Evolutionary conservation across 2,113 vertebrate genomes (phyloP).

Genomic region (Chaetodon trifascialis): DNA sequence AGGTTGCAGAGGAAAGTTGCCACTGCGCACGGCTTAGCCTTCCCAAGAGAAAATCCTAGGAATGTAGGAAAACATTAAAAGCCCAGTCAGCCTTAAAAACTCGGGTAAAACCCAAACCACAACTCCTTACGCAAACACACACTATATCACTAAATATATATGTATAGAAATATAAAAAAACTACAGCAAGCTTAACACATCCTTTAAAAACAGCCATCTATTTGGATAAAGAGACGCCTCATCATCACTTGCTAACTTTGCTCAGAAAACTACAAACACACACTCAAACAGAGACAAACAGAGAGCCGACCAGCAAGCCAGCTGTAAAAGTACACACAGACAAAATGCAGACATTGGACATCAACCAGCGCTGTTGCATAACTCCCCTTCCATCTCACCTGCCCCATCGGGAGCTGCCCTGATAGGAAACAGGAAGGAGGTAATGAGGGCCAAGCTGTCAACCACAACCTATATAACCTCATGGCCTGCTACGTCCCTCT

Average conservation of each 20-base stretch:
- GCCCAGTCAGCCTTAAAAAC: slow-evolving; percentile 34
- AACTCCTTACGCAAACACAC: slow-evolving; percentile 19
- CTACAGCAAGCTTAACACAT: background rate
- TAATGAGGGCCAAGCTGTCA: slow-evolving; percentile 51
- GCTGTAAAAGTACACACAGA: slow-evolving; percentile 34
- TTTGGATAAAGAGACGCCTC: slow-evolving; percentile 11
- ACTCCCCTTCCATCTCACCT: slow-evolving; percentile 58
- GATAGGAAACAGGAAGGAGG: slow-evolving; percentile 63
- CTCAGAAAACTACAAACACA: slow-evolving; percentile 21
- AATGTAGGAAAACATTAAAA: slow-evolving; percentile 65
- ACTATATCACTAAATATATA: slow-evolving; percentile 12
- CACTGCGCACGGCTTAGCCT: background rate
- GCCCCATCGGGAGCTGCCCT: slow-evolving; percentile 31
- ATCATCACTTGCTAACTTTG: slow-evolving; percentile 14
- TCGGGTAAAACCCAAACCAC: slow-evolving; percentile 46
- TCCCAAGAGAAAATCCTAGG: slow-evolving; percentile 42
- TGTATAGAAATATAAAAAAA: background rate
- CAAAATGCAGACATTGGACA: slow-evolving; percentile 43
- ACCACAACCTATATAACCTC: slow-evolving; percentile 30
- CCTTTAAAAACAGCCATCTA: slow-evolving; percentile 14
- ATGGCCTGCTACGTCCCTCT: slow-evolving; percentile 23
- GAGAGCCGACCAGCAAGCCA: slow-evolving; percentile 9
- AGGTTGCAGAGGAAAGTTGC: slow-evolving; percentile 17
- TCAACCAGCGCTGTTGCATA: slow-evolving; percentile 36
- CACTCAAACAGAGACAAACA: slow-evolving; percentile 5